Base-by-base conservation (phyloP, 2,888 invertebrate species). In the Oegoconia quadripuncta region DNA sequence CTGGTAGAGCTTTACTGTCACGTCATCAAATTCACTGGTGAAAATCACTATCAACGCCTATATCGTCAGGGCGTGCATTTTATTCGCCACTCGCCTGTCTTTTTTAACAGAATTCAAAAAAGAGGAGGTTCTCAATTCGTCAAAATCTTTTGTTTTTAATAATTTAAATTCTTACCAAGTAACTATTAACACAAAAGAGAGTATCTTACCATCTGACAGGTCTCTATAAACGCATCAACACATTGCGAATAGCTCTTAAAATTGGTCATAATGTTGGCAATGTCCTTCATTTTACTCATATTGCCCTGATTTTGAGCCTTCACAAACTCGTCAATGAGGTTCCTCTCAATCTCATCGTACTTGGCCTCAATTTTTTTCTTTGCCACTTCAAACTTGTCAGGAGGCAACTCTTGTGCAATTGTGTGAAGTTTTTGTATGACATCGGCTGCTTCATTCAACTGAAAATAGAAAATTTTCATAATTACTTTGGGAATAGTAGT, bases 211-310 rank as follows among this genome's bases (percentile, higher is more conserved):
- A 94, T 93, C 88, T 98, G 98, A 74, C 97, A 96, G 55, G 97
- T 96, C 68, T 98, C 97, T 61, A 99, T 98, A 69, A 95, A 99
- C 0, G 97, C 97, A 87, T 99, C 96, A 34, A 99, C 93, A 78
- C 98, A 99, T 54, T 97, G 95, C 0, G 96, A 94, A 76, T 98
- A 99, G 1, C 97, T 96, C 86, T 98, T 98, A 67, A 99, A 99
- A 64, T 98, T 96, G 0, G 96, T 95, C 59, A 99, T 88, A 31
- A 98, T 95, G 36, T 91, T 91, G 0, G 99, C 98, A 48, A 98
- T 92, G 59, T 96, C 94, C 63, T 95, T 97, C 98, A 99, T 99
- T 59, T 95, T 91, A 22, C 90, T 88, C 51, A 93, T 91, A 68
- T 98, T 95, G 51, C 94, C 94, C 44, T 92, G 91, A 48, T 93